phyloP scores from a whole-genome alignment of 2,888 invertebrate genomes.

The Rapana venosa region DNA sequence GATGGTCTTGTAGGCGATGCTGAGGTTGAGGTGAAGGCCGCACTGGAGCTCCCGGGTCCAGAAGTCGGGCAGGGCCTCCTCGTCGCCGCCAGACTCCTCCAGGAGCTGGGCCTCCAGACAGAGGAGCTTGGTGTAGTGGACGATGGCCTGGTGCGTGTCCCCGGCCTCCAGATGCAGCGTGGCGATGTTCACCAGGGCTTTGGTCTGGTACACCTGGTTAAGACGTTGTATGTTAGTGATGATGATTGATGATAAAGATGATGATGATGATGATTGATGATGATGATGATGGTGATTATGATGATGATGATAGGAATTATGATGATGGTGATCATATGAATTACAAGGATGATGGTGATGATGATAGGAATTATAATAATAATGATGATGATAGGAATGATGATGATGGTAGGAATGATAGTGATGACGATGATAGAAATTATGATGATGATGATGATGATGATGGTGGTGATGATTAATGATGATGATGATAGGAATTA shows the following conservation, averaged over 20 bases:
- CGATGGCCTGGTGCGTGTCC: constrained; percentile 72
- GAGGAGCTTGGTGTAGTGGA: constrained; percentile 74
- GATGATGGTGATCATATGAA: no score
- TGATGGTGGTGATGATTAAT: no score
- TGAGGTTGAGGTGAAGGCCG: constrained; percentile 74
- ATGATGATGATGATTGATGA: no score
- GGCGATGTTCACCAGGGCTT: constrained; percentile 74
- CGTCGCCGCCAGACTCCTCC: constrained; percentile 50
- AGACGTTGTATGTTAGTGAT: neutral
- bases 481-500: no score
- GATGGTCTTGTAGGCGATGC: constrained; percentile 75
- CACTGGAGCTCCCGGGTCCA: constrained; percentile 74
- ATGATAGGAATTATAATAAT: no score
- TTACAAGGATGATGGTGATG: no score
- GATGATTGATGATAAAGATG: no score
- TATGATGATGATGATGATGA: no score
- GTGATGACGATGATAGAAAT: no score
- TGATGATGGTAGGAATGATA: no score
- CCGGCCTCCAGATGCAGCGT: constrained; percentile 71
- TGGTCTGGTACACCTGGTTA: constrained; percentile 72
- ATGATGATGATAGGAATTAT: neutral
- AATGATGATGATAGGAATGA: no score
- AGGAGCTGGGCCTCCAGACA: constrained; percentile 70
- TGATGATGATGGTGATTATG: no score
- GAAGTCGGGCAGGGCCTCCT: constrained; percentile 66